A percentile compares a stretch with the other conserved stretches of the same genome.
phyloP scores from a whole-genome alignment of 2,113 vertebrate species.

The Candoia aspera region DNA sequence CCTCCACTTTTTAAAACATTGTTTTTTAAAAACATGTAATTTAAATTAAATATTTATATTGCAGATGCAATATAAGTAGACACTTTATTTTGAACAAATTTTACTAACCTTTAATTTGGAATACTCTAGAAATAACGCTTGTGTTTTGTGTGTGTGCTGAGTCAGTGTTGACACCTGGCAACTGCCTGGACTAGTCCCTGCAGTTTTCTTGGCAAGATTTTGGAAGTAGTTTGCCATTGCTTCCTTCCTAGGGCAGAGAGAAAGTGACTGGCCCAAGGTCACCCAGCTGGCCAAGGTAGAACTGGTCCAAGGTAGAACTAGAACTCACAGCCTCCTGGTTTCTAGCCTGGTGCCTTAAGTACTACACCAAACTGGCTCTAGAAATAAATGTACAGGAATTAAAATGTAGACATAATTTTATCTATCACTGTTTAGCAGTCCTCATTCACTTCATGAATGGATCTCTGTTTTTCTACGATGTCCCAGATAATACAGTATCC shows the following conservation, averaged over 20 bases:
- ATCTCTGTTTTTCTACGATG: not conserved
- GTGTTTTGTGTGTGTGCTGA: not conserved
- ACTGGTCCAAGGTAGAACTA: not conserved
- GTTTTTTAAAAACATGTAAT: not conserved
- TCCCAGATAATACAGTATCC: too few species aligned
- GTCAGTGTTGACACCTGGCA: not conserved
- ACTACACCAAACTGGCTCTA: not conserved
- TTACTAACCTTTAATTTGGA: not conserved
- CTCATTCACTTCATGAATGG: not conserved
- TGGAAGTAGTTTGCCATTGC: not conserved
- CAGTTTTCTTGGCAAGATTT: not conserved
- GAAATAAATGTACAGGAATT: not conserved
- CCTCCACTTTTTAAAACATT: not conserved
- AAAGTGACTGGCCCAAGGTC: not conserved
- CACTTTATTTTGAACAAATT: too few species aligned
- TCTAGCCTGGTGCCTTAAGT: not conserved
- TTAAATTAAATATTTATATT: not conserved
- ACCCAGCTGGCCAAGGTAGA: not conserved
- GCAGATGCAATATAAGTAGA: too few species aligned
- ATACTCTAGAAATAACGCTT: not conserved
- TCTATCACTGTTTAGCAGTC: not conserved
- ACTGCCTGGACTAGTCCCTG: not conserved
- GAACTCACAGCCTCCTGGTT: not conserved
- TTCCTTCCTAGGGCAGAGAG: not conserved
- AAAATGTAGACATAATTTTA: not conserved